These are phyloP conservation scores for Muschampia plurimacula DNA, from an alignment of 2,888 invertebrate species.

Conservation along the genomic window DNA sequence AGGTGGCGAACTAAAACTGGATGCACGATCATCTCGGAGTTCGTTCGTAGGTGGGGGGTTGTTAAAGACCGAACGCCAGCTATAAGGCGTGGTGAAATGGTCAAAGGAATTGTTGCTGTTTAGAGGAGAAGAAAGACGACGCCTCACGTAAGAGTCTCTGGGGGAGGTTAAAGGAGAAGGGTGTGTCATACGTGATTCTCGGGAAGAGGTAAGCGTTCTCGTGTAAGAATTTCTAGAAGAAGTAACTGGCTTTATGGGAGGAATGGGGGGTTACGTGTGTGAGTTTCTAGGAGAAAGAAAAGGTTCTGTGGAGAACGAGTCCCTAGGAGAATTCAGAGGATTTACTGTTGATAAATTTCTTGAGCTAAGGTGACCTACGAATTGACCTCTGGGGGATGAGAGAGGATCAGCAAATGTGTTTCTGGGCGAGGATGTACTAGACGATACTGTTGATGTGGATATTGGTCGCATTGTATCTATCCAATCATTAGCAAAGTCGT, in stretches of 20 bases:
- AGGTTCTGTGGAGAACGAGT: neutral
- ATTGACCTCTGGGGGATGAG: neutral
- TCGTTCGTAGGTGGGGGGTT: neutral
- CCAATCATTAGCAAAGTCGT: neutral
- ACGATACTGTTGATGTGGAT: neutral
- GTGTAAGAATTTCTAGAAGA: constrained; percentile 1
- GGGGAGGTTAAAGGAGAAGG: neutral
- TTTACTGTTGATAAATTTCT: neutral
- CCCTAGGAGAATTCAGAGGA: neutral
- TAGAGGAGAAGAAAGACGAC: neutral
- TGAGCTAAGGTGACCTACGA: neutral
- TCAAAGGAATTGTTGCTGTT: neutral
- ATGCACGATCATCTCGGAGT: neutral
- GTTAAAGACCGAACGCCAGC: neutral
- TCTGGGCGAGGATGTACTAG: neutral
- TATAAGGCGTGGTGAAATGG: neutral
- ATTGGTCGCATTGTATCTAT: neutral
- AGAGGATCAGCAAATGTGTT: neutral
- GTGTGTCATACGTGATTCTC: neutral
- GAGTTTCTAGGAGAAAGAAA: neutral
- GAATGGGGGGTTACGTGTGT: neutral
- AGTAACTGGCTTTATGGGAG: neutral
- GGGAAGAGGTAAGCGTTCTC: neutral
- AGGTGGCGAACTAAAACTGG: neutral
- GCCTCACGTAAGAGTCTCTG: neutral